These are phyloP conservation scores for Dorcus hopei DNA, from an alignment of 2,888 invertebrate species.

Conservation along the genomic window DNA sequence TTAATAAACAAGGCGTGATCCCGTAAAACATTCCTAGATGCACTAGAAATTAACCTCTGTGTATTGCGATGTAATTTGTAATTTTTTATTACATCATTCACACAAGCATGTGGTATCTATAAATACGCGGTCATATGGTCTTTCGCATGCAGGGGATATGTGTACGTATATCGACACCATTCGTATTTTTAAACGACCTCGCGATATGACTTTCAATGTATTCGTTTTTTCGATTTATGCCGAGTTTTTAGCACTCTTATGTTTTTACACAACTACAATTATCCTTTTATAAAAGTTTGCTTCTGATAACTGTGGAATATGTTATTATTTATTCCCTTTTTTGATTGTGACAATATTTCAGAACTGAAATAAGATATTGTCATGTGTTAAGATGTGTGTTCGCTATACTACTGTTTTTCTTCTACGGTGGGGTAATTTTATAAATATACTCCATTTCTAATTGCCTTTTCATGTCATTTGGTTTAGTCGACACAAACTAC, in stretches of 20 bases:
- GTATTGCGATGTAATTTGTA: background rate
- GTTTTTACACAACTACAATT: too few species aligned
- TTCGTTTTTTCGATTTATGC: background rate
- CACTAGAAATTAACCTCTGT: too few species aligned
- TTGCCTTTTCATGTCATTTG: conserved; percentile 23
- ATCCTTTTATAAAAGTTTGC: too few species aligned
- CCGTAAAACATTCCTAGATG: too few species aligned
- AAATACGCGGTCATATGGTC: conserved; percentile 11
- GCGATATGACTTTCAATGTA: background rate
- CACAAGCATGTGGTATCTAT: conserved; percentile 12
- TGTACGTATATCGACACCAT: background rate
- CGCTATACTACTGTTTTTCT: conserved; percentile 12
- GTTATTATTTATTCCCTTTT: background rate
- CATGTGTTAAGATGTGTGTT: conserved; percentile 12
- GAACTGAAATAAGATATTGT: conserved; percentile 9
- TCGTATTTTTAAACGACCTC: conserved; percentile 8
- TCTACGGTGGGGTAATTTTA: conserved; percentile 35
- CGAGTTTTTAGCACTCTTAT: too few species aligned
- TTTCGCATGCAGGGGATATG: conserved; percentile 16
- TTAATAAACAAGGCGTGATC: too few species aligned
- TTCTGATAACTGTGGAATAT: background rate
- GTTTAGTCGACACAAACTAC: conserved; percentile 4
- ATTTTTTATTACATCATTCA: conserved; percentile 14
- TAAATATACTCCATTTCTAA: conserved; percentile 33
- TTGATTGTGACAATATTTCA: conserved; percentile 4